Percentiles rank a stretch among this genome's conserved stretches.
Evolutionary conservation across 2,113 vertebrate species (phyloP).

Genomic region (Syngnathus typhle): DNA sequence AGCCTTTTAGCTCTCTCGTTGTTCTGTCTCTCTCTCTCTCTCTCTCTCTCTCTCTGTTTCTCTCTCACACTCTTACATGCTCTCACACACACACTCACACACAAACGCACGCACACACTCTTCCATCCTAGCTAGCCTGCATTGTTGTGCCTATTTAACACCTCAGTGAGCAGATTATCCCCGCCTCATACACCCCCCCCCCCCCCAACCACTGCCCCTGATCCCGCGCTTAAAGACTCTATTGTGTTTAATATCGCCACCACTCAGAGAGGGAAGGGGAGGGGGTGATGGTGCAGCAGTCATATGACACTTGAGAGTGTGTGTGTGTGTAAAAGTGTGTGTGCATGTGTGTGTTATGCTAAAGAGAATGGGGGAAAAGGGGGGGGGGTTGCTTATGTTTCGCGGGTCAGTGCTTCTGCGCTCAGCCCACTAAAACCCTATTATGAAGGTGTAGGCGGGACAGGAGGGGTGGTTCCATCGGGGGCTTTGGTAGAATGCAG

Average conservation of each 20-base stretch:
- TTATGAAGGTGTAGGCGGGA: slow-evolving; percentile 43
- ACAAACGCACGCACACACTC: slow-evolving; percentile 21
- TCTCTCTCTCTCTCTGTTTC: slow-evolving; percentile 21
- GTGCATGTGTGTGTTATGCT: slow-evolving; percentile 30
- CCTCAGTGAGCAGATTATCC: slow-evolving; percentile 70
- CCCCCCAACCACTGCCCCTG: slow-evolving; percentile 44
- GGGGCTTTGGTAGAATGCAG: slow-evolving; percentile 54
- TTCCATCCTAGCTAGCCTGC: slow-evolving; percentile 49
- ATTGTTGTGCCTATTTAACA: slow-evolving; percentile 74
- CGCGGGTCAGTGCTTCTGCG: slow-evolving; percentile 63
- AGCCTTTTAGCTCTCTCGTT: slow-evolving; percentile 60
- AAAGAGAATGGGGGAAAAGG: slow-evolving; percentile 27
- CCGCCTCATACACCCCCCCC: slow-evolving; percentile 10
- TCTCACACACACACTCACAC: slow-evolving; percentile 1
- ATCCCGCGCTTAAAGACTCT: slow-evolving; percentile 68
- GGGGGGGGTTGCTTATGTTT: slow-evolving; percentile 54
- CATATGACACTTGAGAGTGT: slow-evolving; percentile 59
- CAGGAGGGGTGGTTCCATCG: slow-evolving; percentile 24
- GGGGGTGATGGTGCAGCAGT: slow-evolving; percentile 39
- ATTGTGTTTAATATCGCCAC: slow-evolving; percentile 71
- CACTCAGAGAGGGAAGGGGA: slow-evolving; percentile 44
- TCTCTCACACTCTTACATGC: not conserved
- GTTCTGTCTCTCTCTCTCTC: not conserved
- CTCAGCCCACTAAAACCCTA: slow-evolving; percentile 63
- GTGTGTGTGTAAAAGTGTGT: slow-evolving; percentile 35